A percentile compares a stretch with the other conserved stretches of the same genome.
Conservation (phyloP, 2,797 vertebrate species). For the Okamejei kenojei region DNA sequence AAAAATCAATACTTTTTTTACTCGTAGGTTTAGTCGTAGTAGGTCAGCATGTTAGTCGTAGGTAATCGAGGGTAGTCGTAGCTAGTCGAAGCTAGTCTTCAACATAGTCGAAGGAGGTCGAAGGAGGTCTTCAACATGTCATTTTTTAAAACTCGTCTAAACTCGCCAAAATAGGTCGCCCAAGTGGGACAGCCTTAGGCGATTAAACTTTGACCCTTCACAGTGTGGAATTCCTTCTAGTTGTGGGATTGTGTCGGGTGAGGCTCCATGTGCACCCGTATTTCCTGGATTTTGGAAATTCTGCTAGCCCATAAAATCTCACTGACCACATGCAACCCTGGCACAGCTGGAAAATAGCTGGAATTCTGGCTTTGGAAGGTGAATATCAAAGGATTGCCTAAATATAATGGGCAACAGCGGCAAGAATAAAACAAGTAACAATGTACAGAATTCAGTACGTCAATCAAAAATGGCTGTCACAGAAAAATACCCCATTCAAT, state of each 20-base stretch:
- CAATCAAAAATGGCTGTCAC: not conserved
- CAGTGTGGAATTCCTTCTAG: not conserved
- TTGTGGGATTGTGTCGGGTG: not conserved
- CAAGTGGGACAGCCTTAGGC: too few species aligned
- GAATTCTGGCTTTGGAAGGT: not conserved
- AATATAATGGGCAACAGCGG: not conserved
- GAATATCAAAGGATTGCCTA: not conserved
- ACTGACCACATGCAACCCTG: not conserved
- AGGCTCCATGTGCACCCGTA: not conserved
- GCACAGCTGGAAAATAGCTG: not conserved
- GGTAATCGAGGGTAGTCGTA: too few species aligned
- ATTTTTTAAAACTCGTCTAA: too few species aligned
- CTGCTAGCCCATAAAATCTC: not conserved
- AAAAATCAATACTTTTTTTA: too few species aligned
- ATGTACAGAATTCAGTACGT: not conserved
- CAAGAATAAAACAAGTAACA: not conserved
- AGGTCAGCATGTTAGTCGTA: too few species aligned
- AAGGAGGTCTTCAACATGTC: too few species aligned
- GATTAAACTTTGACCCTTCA: too few species aligned
- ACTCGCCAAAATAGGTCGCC: too few species aligned
- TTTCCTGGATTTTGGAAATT: not conserved
- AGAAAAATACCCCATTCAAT: not conserved
- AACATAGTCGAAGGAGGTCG: too few species aligned
- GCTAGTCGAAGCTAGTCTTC: too few species aligned
- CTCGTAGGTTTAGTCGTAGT: too few species aligned